Conservation (phyloP, 2,888 invertebrate species). For the Deroplatys truncata region DNA sequence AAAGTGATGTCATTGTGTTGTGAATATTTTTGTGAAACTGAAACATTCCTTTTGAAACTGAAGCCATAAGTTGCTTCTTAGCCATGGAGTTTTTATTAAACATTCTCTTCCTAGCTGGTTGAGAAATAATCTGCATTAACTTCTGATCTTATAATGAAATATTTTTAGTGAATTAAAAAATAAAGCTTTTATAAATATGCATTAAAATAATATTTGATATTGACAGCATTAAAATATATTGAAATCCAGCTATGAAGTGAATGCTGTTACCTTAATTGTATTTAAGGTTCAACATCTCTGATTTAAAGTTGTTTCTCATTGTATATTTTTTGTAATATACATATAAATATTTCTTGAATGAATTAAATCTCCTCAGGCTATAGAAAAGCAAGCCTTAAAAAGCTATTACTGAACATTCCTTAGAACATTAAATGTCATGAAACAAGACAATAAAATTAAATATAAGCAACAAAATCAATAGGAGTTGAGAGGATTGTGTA, state of each 20-base stretch:
- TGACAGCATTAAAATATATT: no score
- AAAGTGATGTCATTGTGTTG: neutral
- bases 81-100: neutral
- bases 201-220: no score
- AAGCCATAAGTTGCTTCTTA: neutral
- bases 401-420: neutral
- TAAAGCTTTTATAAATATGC: no score
- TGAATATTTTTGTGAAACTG: neutral
- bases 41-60: neutral
- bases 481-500: neutral
- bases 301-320: neutral
- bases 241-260: neutral
- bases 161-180: no score
- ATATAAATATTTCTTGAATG: neutral
- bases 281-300: neutral
- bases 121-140: neutral
- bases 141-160: no score
- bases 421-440: neutral
- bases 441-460: neutral
- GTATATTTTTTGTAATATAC: neutral
- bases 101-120: neutral
- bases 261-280: neutral
- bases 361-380: neutral
- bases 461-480: neutral
- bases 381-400: neutral